Base-by-base conservation (phyloP, 2,888 invertebrate species). In the Apoda limacodes region DNA sequence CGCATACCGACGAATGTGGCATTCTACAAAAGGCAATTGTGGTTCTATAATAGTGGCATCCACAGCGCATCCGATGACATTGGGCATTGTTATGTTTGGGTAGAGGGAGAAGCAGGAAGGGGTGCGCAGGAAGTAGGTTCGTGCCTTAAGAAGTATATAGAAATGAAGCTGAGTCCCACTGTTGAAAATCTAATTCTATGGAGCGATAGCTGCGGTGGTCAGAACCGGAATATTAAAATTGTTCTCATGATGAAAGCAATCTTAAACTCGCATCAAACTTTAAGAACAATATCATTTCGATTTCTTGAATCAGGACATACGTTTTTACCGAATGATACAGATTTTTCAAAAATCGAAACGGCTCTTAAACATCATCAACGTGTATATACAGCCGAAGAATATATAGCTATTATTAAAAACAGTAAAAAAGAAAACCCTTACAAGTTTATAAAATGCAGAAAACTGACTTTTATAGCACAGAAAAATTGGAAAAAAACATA, bases 91-190 rank as follows among this genome's bases (percentile, higher is more conserved):
- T 27, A 27, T 27, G 27, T 27, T 20, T 37, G 35, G 35, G 35
- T 42, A 19, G 37, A 42, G 34, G 36, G 36, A 5, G 37, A 38
- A 36, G 40, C 42, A 14, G 37, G 35, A 5, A 37, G 40, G 32
- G 40, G 39, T 15, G 23, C 38, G 9, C 39, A 39, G 13, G 35
- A 39, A 28, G 35, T 42, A 5, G 35, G 38, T 10, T 40, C 40
- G 26, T 38, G 40, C 25, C 3, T 32, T 4, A 12, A 26, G 9
- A 28, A 33, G 26, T 39, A 30, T 29, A 14, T 40, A 17, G 32
- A 34, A 37, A 34, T 28, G 27, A 28, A 38, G 30, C 32, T 31
- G 27, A 28, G 24, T 19, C 20, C 26, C 28, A 21, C 21, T 23
- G 35, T 35, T 12, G 27, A 35, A 23, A 10, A 31, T 26, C 25